Evolutionary conservation across 2,888 invertebrate genomes (phyloP), one percentile per base, ranked within the genome.

Genomic region (Crocallis elinguaria): DNA sequence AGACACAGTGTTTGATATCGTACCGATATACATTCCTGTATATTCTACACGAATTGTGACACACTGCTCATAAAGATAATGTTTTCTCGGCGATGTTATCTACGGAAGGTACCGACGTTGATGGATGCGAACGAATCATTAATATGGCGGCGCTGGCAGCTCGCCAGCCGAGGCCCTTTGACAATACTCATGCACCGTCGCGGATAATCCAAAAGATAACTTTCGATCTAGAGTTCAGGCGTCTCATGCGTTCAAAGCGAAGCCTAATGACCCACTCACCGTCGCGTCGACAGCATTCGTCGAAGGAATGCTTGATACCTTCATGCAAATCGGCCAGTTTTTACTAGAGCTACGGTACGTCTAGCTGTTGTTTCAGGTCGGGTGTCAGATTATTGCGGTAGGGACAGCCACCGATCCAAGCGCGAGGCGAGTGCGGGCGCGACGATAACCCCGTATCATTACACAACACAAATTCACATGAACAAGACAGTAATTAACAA

Each of bases 381-480:
- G 77, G 82, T 79, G 75, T 82, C 86, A 82, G 85, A 79, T 78
- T 43, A 82, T 80, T 81, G 83, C 75, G 75, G 75, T 72, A 70
- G 54, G 84, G 83, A 75, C 82, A 81, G 78, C 82, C 83, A 80
- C 82, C 84, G 78, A 72, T 79, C 77, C 75, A 85, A 87, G 86
- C 86, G 76, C 86, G 75, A 82, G 85, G 86, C 83, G 86, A 86
- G 88, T 89, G 88, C 88, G 89, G 88, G 82, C 87, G 88, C 83
- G 84, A 77, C 81, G 84, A 74, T 79, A 75, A 73, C 78, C 79
- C 83, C 81, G 67, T 73, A 75, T 67, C 71, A 79, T 81, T 84
- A 86, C 89, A 89, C 88, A 88, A 91, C 90, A 91, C 89, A 91
- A 89, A 90, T 89, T 86, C 89, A 91, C 89, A 89, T 87, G 81